phyloP scores from a whole-genome alignment of 2,888 invertebrate species.

The Drosophila mimica region DNA sequence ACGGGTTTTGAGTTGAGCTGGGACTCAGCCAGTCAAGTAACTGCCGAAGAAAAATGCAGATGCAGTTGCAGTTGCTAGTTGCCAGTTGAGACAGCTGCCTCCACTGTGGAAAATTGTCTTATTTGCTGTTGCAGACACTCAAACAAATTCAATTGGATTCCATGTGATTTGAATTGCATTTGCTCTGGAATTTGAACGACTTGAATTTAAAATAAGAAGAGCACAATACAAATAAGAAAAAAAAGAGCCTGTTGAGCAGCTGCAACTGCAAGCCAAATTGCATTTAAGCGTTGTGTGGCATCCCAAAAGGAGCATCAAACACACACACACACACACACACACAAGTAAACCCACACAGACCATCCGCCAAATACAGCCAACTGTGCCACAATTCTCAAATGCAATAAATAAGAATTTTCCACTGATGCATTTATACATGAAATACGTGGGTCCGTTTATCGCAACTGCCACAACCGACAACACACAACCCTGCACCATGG shows the following conservation, averaged over 20 bases:
- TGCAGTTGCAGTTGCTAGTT: constrained; percentile 29
- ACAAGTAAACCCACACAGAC: background rate
- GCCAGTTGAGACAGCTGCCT: constrained; percentile 17
- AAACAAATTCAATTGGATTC: constrained; percentile 41
- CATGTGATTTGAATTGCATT: constrained; percentile 35
- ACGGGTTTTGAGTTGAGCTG: constrained; percentile 18
- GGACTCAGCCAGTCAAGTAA: constrained; percentile 7
- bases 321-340: background rate
- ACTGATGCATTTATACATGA: constrained; percentile 55
- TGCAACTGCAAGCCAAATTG: constrained; percentile 28
- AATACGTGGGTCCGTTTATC: constrained; percentile 6
- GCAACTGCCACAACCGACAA: background rate
- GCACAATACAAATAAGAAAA: background rate
- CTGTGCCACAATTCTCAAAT: constrained; percentile 52
- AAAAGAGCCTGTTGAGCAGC: constrained; percentile 16
- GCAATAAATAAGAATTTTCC: constrained; percentile 68
- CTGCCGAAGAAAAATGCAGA: background rate
- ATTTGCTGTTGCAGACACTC: constrained; percentile 36
- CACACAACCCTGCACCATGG: background rate
- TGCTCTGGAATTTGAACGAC: constrained; percentile 4
- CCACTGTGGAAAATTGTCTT: constrained; percentile 32
- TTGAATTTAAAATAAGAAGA: constrained; percentile 3
- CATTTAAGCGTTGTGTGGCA: constrained; percentile 19
- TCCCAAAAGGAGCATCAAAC: background rate
- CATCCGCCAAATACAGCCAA: background rate